Evolutionary conservation across 2,797 vertebrate species (phyloP), one percentile per base, ranked within the genome.

Genomic region (Allobates femoralis): DNA sequence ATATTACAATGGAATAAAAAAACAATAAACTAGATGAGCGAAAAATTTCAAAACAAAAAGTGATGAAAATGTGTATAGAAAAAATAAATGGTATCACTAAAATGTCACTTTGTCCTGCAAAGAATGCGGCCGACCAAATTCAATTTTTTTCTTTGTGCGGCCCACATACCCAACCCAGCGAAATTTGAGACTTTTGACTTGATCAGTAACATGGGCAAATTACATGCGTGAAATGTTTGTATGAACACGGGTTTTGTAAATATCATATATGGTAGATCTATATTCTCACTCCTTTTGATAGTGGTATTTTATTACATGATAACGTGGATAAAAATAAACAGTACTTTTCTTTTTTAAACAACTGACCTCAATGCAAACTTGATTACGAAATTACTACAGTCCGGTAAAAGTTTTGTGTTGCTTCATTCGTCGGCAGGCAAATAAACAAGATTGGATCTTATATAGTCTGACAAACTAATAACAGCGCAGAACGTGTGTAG

Each of bases 401-500:
- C 51, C 69, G 28, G n/a, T 11, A 64, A 12, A 83, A 73, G 55
- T 83, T 23, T 58, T 41, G 67, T 75, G 7, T 64, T 50, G 56
- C 77, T 74, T 87, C 46, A 78, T 50, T 58, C 18, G 16, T 51
- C 67, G 67, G 30, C 51, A 69, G 66, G 67, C 37, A 87, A 80
- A 87, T 78, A 86, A 86, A 77, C 41, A 73, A 55, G 55, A 62
- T 12, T 19, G 28, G 73, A 66, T 32, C n/a, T 46, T 69, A 60
- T 74, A 55, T 74, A 74, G 80, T 71, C 50, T 83, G 74, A 60
- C 73, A 78, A 58, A 82, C 53, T 82, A 56, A 69, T 23, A 76
- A 28, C 28, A 79, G 34, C 53, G 81, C 34, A 87, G 85, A 67
- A 56, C 34, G 34, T 79, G 67, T 76, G 87, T 88, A 81, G 87